phyloP scores from a whole-genome alignment of 2,888 invertebrate genomes.

The Tetrapedia diversipes region DNA sequence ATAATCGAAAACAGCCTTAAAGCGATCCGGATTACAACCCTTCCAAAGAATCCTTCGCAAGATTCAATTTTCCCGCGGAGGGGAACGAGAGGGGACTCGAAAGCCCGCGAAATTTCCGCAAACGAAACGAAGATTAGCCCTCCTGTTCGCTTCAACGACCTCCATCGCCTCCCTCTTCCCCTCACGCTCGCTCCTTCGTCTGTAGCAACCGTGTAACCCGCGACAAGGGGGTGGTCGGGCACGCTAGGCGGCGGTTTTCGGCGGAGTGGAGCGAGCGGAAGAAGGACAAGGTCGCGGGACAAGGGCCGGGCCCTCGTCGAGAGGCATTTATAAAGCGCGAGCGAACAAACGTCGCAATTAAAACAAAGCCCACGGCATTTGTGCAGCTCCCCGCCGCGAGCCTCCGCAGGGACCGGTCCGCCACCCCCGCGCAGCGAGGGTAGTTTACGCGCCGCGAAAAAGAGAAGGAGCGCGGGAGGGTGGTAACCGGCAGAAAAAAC shows the following conservation, averaged over 20 bases:
- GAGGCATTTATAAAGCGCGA: conserved; percentile 69
- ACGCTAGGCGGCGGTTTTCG: conserved; percentile 34
- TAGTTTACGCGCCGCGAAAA: conserved; percentile 29
- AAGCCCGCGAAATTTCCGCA: conserved; percentile 54
- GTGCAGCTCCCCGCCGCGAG: conserved; percentile 58
- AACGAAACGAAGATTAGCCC: conserved; percentile 41
- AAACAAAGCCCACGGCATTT: conserved; percentile 77
- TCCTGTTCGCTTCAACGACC: conserved; percentile 51
- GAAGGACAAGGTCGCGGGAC: conserved; percentile 43
- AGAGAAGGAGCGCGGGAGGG: background rate
- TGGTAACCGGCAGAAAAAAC: conserved; percentile 38
- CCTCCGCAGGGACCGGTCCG: conserved; percentile 40
- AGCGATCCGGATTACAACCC: background rate
- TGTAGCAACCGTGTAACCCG: conserved; percentile 4
- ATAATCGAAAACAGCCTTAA: background rate
- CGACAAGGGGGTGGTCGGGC: background rate
- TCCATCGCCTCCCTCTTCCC: conserved; percentile 5
- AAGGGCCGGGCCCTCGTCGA: conserved; percentile 48
- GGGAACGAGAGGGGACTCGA: background rate
- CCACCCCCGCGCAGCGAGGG: conserved; percentile 28
- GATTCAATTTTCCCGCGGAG: conserved; percentile 10
- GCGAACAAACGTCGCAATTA: conserved; percentile 77
- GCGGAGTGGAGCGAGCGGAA: background rate
- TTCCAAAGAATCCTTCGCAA: background rate
- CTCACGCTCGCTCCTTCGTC: conserved; percentile 6